These are phyloP conservation scores for Zaprionus vittiger DNA, from an alignment of 1,140 invertebrate species.

Conservation along the genomic window DNA sequence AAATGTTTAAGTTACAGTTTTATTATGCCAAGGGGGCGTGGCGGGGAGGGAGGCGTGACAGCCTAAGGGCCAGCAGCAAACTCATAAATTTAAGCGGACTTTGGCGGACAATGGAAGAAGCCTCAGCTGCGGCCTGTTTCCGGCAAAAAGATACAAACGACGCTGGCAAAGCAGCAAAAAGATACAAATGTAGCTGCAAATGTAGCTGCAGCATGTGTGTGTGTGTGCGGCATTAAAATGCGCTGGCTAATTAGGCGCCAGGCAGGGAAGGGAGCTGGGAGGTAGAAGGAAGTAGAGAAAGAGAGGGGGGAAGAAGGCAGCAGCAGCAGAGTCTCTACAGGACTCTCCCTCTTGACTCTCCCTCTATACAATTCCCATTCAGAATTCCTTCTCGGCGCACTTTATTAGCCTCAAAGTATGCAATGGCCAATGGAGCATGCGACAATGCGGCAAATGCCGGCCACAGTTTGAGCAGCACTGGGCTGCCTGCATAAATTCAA, in stretches of 20 bases:
- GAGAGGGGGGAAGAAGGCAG: not conserved
- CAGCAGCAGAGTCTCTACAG: not conserved
- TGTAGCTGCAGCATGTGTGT: not conserved
- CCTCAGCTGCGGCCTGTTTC: slow-evolving; percentile 32
- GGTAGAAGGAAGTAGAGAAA: not conserved
- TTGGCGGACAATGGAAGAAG: slow-evolving; percentile 32
- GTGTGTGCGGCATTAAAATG: slow-evolving; percentile 11
- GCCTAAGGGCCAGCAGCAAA: slow-evolving; percentile 1
- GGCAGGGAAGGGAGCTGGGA: not conserved
- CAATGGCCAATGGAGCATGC: slow-evolving; percentile 46
- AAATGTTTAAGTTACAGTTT: slow-evolving; percentile 71
- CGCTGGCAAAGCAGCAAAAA: slow-evolving; percentile 14
- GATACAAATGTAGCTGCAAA: slow-evolving; percentile 38
- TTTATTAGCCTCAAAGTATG: slow-evolving; percentile 72
- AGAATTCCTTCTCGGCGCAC: slow-evolving; percentile 16
- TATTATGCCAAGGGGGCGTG: slow-evolving; percentile 43
- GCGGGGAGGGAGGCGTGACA: slow-evolving; percentile 1
- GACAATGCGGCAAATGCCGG: slow-evolving; percentile 38
- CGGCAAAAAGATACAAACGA: slow-evolving; percentile 17
- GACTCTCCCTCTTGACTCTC: not conserved
- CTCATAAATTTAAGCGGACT: slow-evolving; percentile 65
- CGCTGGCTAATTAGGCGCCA: slow-evolving; percentile 49
- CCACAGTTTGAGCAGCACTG: slow-evolving; percentile 35
- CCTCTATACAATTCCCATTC: not conserved
- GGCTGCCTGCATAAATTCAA: slow-evolving; percentile 55